Base-by-base conservation (phyloP, 2,888 invertebrate genomes). In the Callimorpha dominula region DNA sequence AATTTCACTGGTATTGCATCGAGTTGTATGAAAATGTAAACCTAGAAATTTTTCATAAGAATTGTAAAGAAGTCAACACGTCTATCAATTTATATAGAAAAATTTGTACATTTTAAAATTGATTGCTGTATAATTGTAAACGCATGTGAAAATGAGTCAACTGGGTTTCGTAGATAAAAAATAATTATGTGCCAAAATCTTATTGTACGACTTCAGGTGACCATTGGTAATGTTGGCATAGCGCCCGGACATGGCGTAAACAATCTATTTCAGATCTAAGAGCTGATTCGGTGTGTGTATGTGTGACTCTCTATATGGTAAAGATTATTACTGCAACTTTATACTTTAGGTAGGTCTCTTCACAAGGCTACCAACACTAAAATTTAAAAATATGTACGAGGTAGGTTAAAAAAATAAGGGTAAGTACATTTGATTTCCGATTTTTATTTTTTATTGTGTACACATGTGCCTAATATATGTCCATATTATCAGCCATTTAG, bases 221-320 rank as follows among this genome's bases (percentile, higher is more conserved):
- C 91, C 87, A 89, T 90, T 95, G 95, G 95, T 94, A 91, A 91
- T 87, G 89, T 91, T 95, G 95, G 95, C 95, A 90, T 73, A 65
- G 77, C 86, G 95, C 95, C 95, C 89, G 88, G 87, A 88, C 88
- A 89, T 90, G 91, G 92, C 93, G 94, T 95, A 95, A 95, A 95
- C 95, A 95, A 93, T 93, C 94, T 95, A 95, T 95, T 95, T 95
- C 90, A 90, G 94, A 91, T 91, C 91, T 89, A 87, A 88, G 91
- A 92, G 90, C 90, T 90, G 91, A 92, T 91, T 90, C 89, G 86
- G 85, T 84, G 87, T 89, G 89, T 90, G 60, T 91, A 88, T 90
- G 88, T 89, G 71, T 69, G 17, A 72, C 71, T 65, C 75, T 78
- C 60, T 52, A 71, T 78, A 78, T 76, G 75, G 74, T n/a, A 70